Evolutionary conservation across 2,888 invertebrate species (phyloP).

Genomic region (Napeogenes inachia): DNA sequence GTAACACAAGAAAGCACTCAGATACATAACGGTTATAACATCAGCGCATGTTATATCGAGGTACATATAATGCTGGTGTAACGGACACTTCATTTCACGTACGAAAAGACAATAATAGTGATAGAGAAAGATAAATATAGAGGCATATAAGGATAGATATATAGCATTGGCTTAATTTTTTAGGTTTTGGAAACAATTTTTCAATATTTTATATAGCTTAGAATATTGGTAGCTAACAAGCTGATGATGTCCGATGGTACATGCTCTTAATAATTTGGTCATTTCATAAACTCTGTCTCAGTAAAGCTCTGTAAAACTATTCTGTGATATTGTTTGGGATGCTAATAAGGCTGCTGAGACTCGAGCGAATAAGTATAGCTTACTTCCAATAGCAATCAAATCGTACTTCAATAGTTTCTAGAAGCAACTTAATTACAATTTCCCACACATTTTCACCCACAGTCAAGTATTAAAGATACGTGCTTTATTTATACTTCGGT

Average conservation of each 20-base stretch:
- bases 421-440: slow-evolving; percentile 18
- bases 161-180: too few relatives aligned
- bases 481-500: not conserved
- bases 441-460: not conserved
- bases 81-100: not conserved
- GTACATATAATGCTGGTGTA: not conserved
- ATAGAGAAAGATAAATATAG: too few relatives aligned
- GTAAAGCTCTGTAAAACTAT: not conserved
- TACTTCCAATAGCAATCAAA: slow-evolving; percentile 13
- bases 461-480: not conserved
- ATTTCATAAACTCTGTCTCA: not conserved
- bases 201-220: too few relatives aligned
- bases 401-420: slow-evolving; percentile 14
- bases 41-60: not conserved
- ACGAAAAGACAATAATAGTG: not conserved
- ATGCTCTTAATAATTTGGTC: too few relatives aligned
- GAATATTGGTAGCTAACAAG: too few relatives aligned
- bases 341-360: not conserved
- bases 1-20: slow-evolving; percentile 31
- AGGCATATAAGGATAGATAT: too few relatives aligned
- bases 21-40: not conserved
- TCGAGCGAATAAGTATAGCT: not conserved
- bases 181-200: too few relatives aligned
- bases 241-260: too few relatives aligned
- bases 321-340: too few relatives aligned